These are phyloP conservation scores for Entomyzon cyanotis DNA, from an alignment of 2,113 vertebrate species.

Conservation along the genomic window DNA sequence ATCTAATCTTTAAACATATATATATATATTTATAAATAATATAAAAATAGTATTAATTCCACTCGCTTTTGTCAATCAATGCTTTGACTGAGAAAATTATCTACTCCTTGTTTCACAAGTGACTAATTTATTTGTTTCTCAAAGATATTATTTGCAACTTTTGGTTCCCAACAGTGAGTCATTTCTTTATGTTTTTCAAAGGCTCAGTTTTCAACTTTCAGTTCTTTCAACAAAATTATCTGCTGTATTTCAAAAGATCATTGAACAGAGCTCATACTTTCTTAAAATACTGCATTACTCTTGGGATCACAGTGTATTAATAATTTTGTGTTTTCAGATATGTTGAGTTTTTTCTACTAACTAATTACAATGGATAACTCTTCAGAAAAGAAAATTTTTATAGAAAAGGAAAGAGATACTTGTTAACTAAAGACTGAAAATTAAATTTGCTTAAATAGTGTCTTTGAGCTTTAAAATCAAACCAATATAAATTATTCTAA, in stretches of 20 bases:
- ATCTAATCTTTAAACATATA: not conserved
- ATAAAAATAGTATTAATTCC: not conserved
- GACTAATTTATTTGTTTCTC: not conserved
- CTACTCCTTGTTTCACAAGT: not conserved
- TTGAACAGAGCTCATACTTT: not conserved
- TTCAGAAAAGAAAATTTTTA: not conserved
- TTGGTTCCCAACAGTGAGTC: not conserved
- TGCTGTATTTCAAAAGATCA: not conserved
- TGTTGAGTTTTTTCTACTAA: not conserved
- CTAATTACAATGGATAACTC: not conserved
- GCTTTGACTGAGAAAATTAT: not conserved
- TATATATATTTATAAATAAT: no score
- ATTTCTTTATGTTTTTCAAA: not conserved
- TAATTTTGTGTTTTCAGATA: not conserved
- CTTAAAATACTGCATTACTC: not conserved
- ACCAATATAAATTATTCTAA: not conserved
- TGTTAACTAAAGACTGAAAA: not conserved
- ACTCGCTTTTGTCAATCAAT: not conserved
- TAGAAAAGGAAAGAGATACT: not conserved
- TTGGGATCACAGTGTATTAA: not conserved
- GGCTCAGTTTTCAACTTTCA: not conserved
- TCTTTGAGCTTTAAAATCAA: not conserved
- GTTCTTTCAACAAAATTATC: not conserved
- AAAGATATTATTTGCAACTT: not conserved
- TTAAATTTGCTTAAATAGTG: not conserved